Evolutionary conservation across 2,888 invertebrate genomes (phyloP), one percentile per base, ranked within the genome.

Genomic region (Antheraea assamensis): DNA sequence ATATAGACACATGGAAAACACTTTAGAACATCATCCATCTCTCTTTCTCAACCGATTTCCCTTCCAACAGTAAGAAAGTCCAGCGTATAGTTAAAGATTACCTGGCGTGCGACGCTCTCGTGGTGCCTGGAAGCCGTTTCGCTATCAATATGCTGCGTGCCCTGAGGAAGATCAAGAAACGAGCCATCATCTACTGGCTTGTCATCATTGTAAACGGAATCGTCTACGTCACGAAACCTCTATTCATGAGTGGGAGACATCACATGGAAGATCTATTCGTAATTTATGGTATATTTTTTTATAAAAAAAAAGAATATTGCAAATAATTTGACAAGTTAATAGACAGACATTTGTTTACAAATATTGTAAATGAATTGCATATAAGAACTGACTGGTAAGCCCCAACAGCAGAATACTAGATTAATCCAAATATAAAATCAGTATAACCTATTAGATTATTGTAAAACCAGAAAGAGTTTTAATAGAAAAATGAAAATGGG

Each of bases 221-320:
- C 0, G 49, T 84, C 0, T 91, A 90, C 71, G 21, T 83, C 2
- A 1, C 74, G 0, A 83, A 82, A 49, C 86, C 90, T 0, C 19
- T 88, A 0, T 15, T 91, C 0, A 58, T 78, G 4, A 85, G 90
- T 0, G 92, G 91, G 3, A 81, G 89, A 70, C 90, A 90, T 78
- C 80, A 87, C 0, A 79, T 85, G 76, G 89, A 90, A 71, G 90
- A 90, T 21, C 49, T 78, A 4, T 83, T 79, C 49, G 78, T 84
- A 64, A 73, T 87, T 10, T 87, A 83, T 77, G 89, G 89, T 88
- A 78, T 8, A 70, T 24, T 10, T 8, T 27, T 64, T 64, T 17
- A 17, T 4, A 24, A 10, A 24, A 52, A 52, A 21, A 17, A 17
- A 7, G 13, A 8, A 10, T 17, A 2, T 49, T 49, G n/a, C n/a